Conservation (phyloP, 2,113 vertebrate genomes). For the Erythrocercus mccallii region DNA sequence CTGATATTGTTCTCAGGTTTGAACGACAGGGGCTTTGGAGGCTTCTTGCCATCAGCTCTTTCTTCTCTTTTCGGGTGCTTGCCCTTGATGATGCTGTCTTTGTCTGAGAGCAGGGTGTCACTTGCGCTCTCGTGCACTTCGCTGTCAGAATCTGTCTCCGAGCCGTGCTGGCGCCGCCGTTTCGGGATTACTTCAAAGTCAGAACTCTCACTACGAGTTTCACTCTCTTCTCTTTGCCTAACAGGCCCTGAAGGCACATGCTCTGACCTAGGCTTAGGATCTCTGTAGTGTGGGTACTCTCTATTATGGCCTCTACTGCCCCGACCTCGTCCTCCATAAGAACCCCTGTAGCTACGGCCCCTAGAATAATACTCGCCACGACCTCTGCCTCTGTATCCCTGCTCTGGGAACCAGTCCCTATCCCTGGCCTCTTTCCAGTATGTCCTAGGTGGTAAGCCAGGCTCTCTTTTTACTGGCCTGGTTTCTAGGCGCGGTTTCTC, state of each 20-base stretch:
- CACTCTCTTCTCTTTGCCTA: constrained; percentile 92
- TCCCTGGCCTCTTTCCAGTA: constrained; percentile 90
- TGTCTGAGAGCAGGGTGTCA: constrained; percentile 90
- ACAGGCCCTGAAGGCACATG: constrained; percentile 71
- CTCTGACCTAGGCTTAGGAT: constrained; percentile 84
- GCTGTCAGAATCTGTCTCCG: constrained; percentile 96
- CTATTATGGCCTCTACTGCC: constrained; percentile 88
- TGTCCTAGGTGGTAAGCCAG: constrained; percentile 80
- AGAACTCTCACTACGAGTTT: constrained; percentile 96
- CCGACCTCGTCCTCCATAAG: constrained; percentile 86
- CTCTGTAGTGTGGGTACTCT: constrained; percentile 88
- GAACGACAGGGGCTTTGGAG: constrained; percentile 68
- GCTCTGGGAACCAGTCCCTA: constrained; percentile 88
- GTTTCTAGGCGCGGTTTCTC: constrained; percentile 82
- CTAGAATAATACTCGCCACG: constrained; percentile 96
- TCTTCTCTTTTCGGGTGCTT: constrained; percentile 80
- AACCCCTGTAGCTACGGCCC: constrained; percentile 93
- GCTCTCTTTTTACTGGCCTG: constrained; percentile 80
- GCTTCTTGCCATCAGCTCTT: constrained; percentile 71
- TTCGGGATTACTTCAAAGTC: constrained; percentile 97
- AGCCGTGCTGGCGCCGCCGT: constrained; percentile 87
- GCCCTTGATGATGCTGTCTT: constrained; percentile 87
- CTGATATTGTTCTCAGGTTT: constrained; percentile 73
- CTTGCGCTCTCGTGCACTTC: constrained; percentile 93
- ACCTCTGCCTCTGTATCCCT: constrained; percentile 88